Base-by-base conservation (phyloP, 2,113 vertebrate species). In the Morphnarchus princeps region DNA sequence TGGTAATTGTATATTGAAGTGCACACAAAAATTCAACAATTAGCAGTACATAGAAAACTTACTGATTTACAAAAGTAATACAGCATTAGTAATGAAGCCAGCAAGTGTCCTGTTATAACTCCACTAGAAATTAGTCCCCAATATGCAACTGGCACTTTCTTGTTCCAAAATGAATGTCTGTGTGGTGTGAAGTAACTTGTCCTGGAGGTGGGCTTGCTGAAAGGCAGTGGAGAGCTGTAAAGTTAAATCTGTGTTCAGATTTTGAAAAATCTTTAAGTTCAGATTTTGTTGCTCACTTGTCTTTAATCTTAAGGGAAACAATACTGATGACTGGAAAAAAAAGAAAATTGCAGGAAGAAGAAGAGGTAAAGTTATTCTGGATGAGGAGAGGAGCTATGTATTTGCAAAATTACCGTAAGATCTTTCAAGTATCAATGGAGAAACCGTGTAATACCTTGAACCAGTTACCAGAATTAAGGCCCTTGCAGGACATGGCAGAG, bases 311-410 rank as follows among this genome's bases (percentile, higher is more conserved):
- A 50, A 63, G 15, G 13, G 13, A 82, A 89, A 47, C 6, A 55
- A 29, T 31, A 34, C 0, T 10, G 40, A 43, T 49, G 16, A n/a
- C 1, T 78, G 19, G 11, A 50, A 29, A 67, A 67, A 54, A 38
- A 1, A 4, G 5, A 32, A 73, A 45, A 43, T 2, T n/a, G 7
- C 10, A 1, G 1, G 31, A 52, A 36, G 36, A 52, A 79, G 13
- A 59, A 67, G 31, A 61, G 11, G 2, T 16, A 29, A 16, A n/a
- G 50, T 50, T 79, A 40, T 34, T 42, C 47, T 66, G 20, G 7
- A 16, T 32, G 6, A 4, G 6, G 31, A 94, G 31, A 38, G 7
- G 28, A 70, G 18, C 4, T 31, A 13, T 3, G 19, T 6, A 5
- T 47, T 38, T 40, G 6, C 13, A 79, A 87, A 93, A 22, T 47